phyloP scores from a whole-genome alignment of 2,888 invertebrate species.

The Rambutsinella grinnellia region DNA sequence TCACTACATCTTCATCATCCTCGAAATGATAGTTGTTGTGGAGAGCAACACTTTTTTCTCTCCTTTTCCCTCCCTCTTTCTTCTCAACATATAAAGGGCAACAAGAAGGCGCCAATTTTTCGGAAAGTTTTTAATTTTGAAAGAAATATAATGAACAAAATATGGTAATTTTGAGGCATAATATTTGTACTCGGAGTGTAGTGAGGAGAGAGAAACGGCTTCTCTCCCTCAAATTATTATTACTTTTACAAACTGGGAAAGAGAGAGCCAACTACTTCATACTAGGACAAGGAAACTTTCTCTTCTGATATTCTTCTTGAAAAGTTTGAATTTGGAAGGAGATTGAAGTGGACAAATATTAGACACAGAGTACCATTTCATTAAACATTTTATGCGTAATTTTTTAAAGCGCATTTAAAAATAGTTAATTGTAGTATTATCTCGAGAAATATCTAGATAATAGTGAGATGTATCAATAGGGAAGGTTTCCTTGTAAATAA shows the following conservation, averaged over 20 bases:
- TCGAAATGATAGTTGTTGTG: neutral
- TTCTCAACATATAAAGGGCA: constrained; percentile 30
- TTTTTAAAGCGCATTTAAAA: too few species aligned
- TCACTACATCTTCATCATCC: neutral
- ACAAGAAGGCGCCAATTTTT: constrained; percentile 59
- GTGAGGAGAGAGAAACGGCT: neutral
- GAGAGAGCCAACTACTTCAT: neutral
- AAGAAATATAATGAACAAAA: constrained; percentile 64
- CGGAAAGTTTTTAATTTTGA: constrained; percentile 63
- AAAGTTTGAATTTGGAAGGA: too few species aligned
- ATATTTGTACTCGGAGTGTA: constrained; percentile 38
- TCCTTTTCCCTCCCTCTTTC: constrained; percentile 6
- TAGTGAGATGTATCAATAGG: too few species aligned
- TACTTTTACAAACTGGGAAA: constrained; percentile 5
- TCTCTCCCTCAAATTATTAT: neutral
- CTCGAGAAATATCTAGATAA: too few species aligned
- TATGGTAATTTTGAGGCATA: constrained; percentile 61
- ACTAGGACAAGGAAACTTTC: neutral
- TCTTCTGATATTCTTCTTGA: too few species aligned
- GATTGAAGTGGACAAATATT: too few species aligned
- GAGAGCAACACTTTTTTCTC: constrained; percentile 9
- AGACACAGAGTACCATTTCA: too few species aligned
- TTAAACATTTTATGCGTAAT: too few species aligned
- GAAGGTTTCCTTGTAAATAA: too few species aligned
- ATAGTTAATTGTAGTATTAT: too few species aligned